phyloP scores from a whole-genome alignment of 2,888 invertebrate species.

The Hypomecis atomaria region DNA sequence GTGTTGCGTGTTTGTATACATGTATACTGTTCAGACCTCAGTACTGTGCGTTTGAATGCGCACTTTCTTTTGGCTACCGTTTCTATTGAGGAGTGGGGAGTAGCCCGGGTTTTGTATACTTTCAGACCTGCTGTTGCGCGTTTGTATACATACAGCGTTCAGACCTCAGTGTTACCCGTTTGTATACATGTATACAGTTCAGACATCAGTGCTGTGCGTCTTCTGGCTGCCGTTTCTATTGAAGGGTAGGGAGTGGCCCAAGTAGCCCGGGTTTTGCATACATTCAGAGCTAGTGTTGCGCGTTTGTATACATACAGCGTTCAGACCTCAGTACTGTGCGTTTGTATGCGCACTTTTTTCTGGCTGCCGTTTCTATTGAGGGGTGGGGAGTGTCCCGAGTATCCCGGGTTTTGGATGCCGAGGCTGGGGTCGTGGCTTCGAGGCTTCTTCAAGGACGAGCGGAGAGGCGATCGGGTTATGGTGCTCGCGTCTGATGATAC shows the following conservation, averaged over 20 bases:
- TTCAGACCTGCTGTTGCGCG: neutral
- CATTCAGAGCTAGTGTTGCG: neutral
- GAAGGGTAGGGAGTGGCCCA: too few relatives aligned
- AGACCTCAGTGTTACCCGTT: neutral
- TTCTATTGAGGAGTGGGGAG: neutral
- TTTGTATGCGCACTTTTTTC: constrained; percentile 96
- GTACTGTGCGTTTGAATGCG: neutral
- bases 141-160: neutral
- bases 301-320: neutral
- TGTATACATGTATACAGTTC: neutral
- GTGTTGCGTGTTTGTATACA: neutral
- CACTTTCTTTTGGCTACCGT: too few relatives aligned
- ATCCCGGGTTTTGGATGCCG: constrained; percentile 94
- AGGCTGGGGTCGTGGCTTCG: constrained; percentile 84
- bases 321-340: constrained; percentile 95
- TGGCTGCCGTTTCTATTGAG: constrained; percentile 93
- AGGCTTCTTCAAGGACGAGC: constrained; percentile 94
- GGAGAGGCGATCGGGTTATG: constrained; percentile 74
- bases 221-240: too few relatives aligned
- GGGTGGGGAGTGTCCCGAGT: constrained; percentile 93
- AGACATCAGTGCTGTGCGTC: neutral
- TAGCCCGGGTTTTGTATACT: neutral
- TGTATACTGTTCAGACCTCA: neutral
- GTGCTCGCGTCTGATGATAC: constrained; percentile 81
- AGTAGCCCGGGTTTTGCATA: too few relatives aligned